Evolutionary conservation across 2,113 vertebrate genomes (phyloP).

Genomic region (Heptranchias perlo): DNA sequence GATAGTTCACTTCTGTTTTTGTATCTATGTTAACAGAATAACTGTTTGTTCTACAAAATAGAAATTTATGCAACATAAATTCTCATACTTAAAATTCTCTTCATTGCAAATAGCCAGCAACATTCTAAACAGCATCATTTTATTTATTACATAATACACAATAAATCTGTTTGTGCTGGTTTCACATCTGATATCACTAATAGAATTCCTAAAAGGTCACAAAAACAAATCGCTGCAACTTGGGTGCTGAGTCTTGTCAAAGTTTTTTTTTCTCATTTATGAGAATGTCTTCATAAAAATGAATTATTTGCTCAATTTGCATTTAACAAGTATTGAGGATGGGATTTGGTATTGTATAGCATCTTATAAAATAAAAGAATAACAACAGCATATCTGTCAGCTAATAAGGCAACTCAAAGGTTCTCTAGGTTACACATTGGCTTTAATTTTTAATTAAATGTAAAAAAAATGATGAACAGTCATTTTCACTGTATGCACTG

Average conservation of each 20-base stretch:
- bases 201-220: background rate
- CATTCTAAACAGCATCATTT: background rate
- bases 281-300: slow-evolving; percentile 17
- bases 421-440: background rate
- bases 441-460: background rate
- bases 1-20: background rate
- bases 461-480: background rate
- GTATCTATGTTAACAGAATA: too few species aligned
- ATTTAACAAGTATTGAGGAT: background rate
- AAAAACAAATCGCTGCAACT: background rate
- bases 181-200: background rate
- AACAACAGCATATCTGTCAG: background rate
- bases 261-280: background rate
- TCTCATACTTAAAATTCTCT: background rate
- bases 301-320: background rate
- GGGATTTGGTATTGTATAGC: background rate
- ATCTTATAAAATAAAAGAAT: background rate
- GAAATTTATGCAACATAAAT: background rate
- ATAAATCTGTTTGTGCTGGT: background rate
- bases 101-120: background rate
- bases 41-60: background rate
- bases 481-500: background rate
- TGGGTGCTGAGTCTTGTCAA: background rate
- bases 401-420: background rate
- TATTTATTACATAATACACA: background rate